Conservation (phyloP, 2,888 invertebrate genomes). For the Lathronympha strigana region DNA sequence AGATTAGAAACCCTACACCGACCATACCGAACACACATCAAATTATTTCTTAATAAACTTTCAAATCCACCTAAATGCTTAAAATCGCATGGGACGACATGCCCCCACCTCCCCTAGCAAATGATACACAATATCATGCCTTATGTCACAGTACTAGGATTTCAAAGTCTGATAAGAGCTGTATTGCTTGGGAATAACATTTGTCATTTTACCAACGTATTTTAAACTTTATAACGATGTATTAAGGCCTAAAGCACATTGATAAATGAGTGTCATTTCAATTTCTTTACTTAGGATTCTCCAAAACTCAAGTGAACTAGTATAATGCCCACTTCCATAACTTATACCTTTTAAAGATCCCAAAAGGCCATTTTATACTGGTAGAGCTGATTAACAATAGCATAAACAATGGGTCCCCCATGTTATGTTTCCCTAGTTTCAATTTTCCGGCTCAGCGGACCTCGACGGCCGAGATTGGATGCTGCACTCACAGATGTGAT, state of each 20-base stretch:
- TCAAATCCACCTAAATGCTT: slow-evolving; percentile 60
- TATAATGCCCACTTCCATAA: not conserved
- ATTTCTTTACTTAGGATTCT: not conserved
- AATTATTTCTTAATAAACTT: slow-evolving; percentile 65
- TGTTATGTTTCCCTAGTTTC: slow-evolving; percentile 61
- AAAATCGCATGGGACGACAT: slow-evolving; percentile 67
- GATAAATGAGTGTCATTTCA: not conserved
- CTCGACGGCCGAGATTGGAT: slow-evolving; percentile 66
- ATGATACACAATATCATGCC: slow-evolving; percentile 39
- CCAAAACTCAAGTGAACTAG: not conserved
- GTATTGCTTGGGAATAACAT: slow-evolving; percentile 27
- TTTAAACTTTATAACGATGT: slow-evolving; percentile 4
- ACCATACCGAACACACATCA: slow-evolving; percentile 40
- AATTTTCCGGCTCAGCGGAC: slow-evolving; percentile 78
- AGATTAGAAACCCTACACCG: slow-evolving; percentile 18
- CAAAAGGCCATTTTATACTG: not conserved
- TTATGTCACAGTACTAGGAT: slow-evolving; percentile 40
- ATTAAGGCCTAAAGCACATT: slow-evolving; percentile 4
- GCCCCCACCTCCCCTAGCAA: slow-evolving; percentile 40
- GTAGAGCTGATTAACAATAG: not conserved
- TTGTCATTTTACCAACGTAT: slow-evolving; percentile 3
- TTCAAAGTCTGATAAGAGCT: slow-evolving; percentile 17
- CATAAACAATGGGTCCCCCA: not conserved
- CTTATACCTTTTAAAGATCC: not conserved
- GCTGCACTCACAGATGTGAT: slow-evolving; percentile 62